These are phyloP conservation scores for Stictocephala bisonia DNA, from an alignment of 2,888 invertebrate species.

Conservation along the genomic window DNA sequence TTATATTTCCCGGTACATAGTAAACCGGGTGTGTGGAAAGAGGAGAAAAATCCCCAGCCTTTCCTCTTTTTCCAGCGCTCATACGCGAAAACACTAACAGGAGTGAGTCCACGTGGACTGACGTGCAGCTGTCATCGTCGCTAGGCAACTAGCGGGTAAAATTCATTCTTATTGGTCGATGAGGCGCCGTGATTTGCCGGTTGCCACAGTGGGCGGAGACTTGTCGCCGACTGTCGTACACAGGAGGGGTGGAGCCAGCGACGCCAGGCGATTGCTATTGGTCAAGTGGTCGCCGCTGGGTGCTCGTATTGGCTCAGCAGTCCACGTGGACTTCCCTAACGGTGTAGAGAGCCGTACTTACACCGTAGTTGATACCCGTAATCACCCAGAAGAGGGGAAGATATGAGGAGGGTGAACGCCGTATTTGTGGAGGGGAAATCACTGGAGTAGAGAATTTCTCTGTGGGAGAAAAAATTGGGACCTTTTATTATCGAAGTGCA, in stretches of 20 bases:
- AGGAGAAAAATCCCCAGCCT: conserved; percentile 43
- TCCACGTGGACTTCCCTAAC: conserved; percentile 43
- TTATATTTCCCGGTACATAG: conserved; percentile 46
- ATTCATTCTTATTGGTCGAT: too few species aligned
- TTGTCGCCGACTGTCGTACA: not conserved
- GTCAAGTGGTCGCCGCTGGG: conserved; percentile 41
- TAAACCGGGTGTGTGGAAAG: conserved; percentile 44
- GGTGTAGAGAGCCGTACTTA: not conserved
- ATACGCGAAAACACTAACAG: conserved; percentile 24
- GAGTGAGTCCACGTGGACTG: conserved; percentile 48
- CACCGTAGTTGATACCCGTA: conserved; percentile 33
- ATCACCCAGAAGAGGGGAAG: conserved; percentile 50
- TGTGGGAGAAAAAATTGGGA: too few species aligned
- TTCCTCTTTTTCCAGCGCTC: conserved; percentile 42
- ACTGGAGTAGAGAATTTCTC: too few species aligned
- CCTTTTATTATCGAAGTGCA: too few species aligned
- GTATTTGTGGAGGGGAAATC: conserved; percentile 32
- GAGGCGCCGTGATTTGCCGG: conserved; percentile 50
- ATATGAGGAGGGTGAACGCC: conserved; percentile 60
- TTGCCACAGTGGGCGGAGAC: conserved; percentile 3
- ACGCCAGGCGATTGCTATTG: conserved; percentile 31
- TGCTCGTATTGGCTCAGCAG: conserved; percentile 54
- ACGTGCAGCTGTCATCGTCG: conserved; percentile 50
- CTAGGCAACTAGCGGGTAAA: conserved; percentile 49
- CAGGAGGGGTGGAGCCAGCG: conserved; percentile 30